These are phyloP conservation scores for Cnemophilus loriae DNA, from an alignment of 2,113 vertebrate species.

Conservation along the genomic window DNA sequence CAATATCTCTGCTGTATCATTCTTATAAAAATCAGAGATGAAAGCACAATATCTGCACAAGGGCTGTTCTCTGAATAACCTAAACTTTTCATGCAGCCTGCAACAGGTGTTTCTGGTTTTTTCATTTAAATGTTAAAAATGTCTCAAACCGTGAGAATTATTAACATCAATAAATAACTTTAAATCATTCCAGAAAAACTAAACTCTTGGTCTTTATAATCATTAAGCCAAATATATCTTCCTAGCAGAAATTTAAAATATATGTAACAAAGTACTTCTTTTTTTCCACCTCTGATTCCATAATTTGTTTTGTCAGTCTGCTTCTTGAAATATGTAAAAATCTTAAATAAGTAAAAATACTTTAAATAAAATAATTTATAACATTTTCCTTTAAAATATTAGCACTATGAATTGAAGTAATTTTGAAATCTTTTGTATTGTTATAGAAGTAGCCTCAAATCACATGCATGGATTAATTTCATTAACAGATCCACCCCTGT, in stretches of 20 bases:
- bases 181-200: background rate
- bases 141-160: background rate
- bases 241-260: background rate
- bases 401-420: background rate
- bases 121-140: background rate
- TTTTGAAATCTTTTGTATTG: background rate
- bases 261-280: background rate
- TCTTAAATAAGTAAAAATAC: background rate
- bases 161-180: background rate
- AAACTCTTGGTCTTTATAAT: background rate
- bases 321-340: background rate
- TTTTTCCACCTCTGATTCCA: background rate
- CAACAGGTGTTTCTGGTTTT: background rate
- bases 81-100: background rate
- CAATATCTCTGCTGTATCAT: background rate
- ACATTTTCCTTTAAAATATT: background rate
- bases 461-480: background rate
- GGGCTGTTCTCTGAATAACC: background rate
- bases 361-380: background rate
- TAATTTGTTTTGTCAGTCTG: background rate
- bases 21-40: background rate
- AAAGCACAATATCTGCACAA: background rate
- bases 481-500: conserved; percentile 58
- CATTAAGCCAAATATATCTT: background rate
- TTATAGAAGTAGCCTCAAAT: background rate